Conservation (phyloP, 2,113 vertebrate genomes). For the Triplophysa tibetana region DNA sequence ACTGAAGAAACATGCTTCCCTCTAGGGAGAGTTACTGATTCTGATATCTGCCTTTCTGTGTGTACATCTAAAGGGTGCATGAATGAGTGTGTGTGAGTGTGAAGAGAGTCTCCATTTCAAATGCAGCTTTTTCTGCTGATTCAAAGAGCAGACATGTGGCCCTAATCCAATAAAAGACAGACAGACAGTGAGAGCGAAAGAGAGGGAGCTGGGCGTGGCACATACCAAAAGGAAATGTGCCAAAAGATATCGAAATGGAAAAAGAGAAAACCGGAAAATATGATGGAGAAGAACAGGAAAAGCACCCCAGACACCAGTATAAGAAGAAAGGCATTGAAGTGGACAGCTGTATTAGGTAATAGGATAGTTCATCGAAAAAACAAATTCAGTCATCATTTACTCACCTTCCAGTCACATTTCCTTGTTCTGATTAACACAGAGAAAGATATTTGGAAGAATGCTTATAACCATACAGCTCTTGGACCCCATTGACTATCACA, state of each 20-base stretch:
- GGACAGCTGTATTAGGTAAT: background rate
- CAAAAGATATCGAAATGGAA: conserved; percentile 8
- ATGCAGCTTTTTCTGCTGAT: conserved; percentile 48
- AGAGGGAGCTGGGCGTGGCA: background rate
- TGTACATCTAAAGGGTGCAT: background rate
- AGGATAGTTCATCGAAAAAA: too few species aligned
- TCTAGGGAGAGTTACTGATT: background rate
- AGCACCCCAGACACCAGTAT: background rate
- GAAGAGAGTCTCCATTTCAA: conserved; percentile 10
- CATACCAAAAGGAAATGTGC: background rate
- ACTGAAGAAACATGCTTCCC: background rate
- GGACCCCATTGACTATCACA: too few species aligned
- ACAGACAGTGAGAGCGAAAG: background rate
- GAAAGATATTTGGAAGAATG: too few species aligned
- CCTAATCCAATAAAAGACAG: conserved; percentile 20
- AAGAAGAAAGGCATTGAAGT: conserved; percentile 12
- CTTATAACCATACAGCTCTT: too few species aligned
- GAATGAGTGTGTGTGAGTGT: too few species aligned
- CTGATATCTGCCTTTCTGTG: background rate
- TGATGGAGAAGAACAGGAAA: background rate
- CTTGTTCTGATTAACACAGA: too few species aligned
- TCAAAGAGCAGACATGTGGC: conserved; percentile 39
- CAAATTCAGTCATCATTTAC: too few species aligned
- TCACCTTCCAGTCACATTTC: too few species aligned
- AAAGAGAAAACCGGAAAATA: conserved; percentile 1